Conservation (phyloP, 1,140 invertebrate species). For the Sweltsa coloradensis region DNA sequence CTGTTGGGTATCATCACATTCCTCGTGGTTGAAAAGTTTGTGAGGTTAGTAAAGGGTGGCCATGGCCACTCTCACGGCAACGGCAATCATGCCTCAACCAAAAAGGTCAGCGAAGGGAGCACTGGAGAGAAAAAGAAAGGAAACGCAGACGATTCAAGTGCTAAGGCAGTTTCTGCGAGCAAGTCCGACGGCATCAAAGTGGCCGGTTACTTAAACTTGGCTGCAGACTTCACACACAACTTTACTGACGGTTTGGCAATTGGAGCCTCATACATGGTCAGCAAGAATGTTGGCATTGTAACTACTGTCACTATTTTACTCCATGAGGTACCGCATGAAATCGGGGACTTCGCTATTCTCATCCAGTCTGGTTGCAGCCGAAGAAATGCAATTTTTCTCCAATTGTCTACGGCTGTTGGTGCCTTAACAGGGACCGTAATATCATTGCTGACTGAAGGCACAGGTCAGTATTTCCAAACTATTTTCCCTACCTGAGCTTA, state of each 20-base stretch:
- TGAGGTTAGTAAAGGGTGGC: slow-evolving; percentile 72
- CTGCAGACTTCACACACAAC: slow-evolving; percentile 93
- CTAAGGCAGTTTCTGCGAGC: slow-evolving; percentile 20
- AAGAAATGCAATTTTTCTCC: slow-evolving; percentile 83
- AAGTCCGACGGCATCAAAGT: slow-evolving; percentile 65
- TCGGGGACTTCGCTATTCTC: slow-evolving; percentile 96
- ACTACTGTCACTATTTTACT: slow-evolving; percentile 90
- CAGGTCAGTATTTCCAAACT: slow-evolving; percentile 2
- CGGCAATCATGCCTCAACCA: slow-evolving; percentile 21
- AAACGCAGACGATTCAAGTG: slow-evolving; percentile 25
- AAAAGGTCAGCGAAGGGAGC: neutral
- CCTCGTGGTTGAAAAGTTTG: slow-evolving; percentile 83
- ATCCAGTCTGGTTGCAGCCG: slow-evolving; percentile 84
- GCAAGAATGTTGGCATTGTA: slow-evolving; percentile 64
- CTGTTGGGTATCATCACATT: slow-evolving; percentile 85
- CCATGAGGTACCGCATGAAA: slow-evolving; percentile 95
- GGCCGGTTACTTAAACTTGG: slow-evolving; percentile 85
- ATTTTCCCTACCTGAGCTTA: no score
- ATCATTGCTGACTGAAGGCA: slow-evolving; percentile 66
- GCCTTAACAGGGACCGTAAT: slow-evolving; percentile 82
- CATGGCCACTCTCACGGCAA: slow-evolving; percentile 41
- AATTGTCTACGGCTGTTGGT: slow-evolving; percentile 86
- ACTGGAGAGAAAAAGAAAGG: slow-evolving; percentile 1
- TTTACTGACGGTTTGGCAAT: slow-evolving; percentile 96
- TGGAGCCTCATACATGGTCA: slow-evolving; percentile 87